Evolutionary conservation across 2,888 invertebrate species (phyloP), one percentile per base, ranked within the genome.

Genomic region (Drosophila parthenogenetica): DNA sequence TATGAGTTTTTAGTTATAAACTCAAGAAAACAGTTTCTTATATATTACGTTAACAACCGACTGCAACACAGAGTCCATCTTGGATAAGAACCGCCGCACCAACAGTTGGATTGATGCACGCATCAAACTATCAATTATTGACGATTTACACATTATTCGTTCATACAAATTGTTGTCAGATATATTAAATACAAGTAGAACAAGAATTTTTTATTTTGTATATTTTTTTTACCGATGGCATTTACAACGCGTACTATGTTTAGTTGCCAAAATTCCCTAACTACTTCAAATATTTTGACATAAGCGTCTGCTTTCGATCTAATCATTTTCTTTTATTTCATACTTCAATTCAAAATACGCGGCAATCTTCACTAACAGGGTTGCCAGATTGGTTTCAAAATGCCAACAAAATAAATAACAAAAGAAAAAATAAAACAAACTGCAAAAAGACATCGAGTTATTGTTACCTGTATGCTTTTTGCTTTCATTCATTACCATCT

Each of bases 401-500:
- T 54, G 53, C 11, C 53, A 53, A 39, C 40, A 66, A 5, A 25
- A 45, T 22, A 32, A 29, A 51, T 25, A 17, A 53, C 16, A 4
- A 35, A 22, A 35, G 13, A 35, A 1, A 35, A 51, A 53, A 16
- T 22, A 25, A 25, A 39, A 57, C 39, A 22, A 57, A 29, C 45
- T 50, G 19, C 40, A 58, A 17, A 29, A 46, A 40, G 19, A 37
- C 54, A 57, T 40, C 16, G 43, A 62, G 45, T 66, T 77, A 62
- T 71, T 77, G 62, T 62, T 63, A 54, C 49, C 60, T 50, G 55
- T 67, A 17, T 62, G 75, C 73, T 73, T 78, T 79, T 73, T 68
- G 78, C 65, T 76, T 73, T 76, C 73, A 70, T 78, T 78, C 69
- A 73, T 75, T 75, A 55, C 54, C 74, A 69, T 58, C 72, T 73